Percentiles rank a stretch among this genome's conserved stretches.
These are phyloP conservation scores for Coenobita brevimanus DNA, from an alignment of 1,140 invertebrate genomes.

Conservation along the genomic window DNA sequence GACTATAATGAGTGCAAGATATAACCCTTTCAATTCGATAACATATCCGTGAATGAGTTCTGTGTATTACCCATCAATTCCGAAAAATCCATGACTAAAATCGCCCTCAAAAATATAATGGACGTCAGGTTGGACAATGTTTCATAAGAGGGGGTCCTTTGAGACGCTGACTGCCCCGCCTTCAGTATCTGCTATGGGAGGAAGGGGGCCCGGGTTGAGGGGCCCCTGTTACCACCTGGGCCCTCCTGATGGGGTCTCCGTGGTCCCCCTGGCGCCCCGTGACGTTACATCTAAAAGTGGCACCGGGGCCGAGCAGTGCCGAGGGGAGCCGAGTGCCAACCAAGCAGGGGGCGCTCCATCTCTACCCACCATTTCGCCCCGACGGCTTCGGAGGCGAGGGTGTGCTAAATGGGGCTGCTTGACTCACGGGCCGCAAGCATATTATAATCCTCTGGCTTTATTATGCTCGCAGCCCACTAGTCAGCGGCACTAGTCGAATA, in stretches of 20 bases:
- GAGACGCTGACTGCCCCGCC: background rate
- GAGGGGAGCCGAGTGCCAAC: slow-evolving; percentile 46
- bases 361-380: slow-evolving; percentile 65
- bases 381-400: slow-evolving; percentile 68
- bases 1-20: no score
- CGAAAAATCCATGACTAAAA: no score
- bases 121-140: no score
- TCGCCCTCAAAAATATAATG: no score
- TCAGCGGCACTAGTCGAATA: slow-evolving; percentile 53
- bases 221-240: no score
- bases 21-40: no score
- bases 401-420: slow-evolving; percentile 69
- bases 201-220: no score
- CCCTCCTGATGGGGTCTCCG: slow-evolving; percentile 5
- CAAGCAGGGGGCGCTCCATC: slow-evolving; percentile 34
- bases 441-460: slow-evolving; percentile 66
- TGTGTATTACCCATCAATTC: no score
- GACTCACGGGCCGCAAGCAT: slow-evolving; percentile 67
- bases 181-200: no score
- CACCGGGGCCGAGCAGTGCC: slow-evolving; percentile 52
- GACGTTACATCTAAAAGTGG: slow-evolving; percentile 68
- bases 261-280: slow-evolving; percentile 58
- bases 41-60: no score
- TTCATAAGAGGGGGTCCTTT: no score
- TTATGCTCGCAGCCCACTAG: slow-evolving; percentile 67